Evolutionary conservation across 30 jellyfish, hydroid and myxozoan species (phyloP).

Genomic region (Calvadosia cruxmelitensis): DNA sequence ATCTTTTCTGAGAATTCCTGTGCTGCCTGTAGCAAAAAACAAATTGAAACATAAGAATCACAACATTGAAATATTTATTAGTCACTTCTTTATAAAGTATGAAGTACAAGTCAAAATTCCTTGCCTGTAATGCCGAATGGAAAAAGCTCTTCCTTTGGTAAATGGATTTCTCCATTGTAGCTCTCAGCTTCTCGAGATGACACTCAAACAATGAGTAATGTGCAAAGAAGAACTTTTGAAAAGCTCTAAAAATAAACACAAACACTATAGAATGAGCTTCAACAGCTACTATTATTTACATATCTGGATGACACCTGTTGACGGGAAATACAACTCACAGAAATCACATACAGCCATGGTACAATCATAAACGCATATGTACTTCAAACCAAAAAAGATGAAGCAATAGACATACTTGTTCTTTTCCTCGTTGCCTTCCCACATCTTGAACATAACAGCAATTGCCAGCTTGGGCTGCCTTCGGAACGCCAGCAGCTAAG

Average conservation of each 20-base stretch:
- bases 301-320: too few species aligned
- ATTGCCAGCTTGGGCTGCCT: conserved; percentile 89
- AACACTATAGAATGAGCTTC: too few species aligned
- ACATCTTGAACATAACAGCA: conserved; percentile 72
- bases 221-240: conserved; percentile 70
- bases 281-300: too few species aligned
- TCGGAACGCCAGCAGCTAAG: not conserved
- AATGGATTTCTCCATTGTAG: conserved; percentile 71
- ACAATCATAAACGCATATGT: too few species aligned
- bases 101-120: not conserved
- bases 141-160: conserved; percentile 55
- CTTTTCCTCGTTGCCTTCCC: conserved; percentile 72
- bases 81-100: not conserved
- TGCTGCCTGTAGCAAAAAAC: conserved; percentile 45
- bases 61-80: too few species aligned
- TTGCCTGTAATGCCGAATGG: conserved; percentile 62
- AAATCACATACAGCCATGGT: too few species aligned
- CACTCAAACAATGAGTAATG: conserved; percentile 80
- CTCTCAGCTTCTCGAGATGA: conserved; percentile 57
- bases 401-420: not conserved
- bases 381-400: too few species aligned
- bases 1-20: conserved; percentile 56
- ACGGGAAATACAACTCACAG: too few species aligned
- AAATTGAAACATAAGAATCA: not conserved
- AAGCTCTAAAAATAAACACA: conserved; percentile 43